Percentiles rank a stretch among this genome's conserved stretches.
phyloP scores from a whole-genome alignment of 1,140 invertebrate genomes.

The Aphelinus certus region DNA sequence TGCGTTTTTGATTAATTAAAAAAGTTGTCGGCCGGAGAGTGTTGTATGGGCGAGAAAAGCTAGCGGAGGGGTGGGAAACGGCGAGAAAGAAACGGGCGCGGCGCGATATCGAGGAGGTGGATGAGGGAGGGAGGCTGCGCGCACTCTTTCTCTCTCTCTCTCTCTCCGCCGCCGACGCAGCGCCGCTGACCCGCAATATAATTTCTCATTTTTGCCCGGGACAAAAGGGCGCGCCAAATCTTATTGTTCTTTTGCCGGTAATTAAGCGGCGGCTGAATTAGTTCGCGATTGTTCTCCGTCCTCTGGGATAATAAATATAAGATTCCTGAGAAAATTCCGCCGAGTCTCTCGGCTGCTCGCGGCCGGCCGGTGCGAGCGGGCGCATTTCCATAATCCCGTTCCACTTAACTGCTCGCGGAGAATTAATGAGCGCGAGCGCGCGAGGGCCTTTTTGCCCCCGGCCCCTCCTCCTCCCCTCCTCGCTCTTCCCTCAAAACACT shows the following conservation, averaged over 20 bases:
- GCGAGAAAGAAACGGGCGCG: neutral
- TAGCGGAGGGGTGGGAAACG: neutral
- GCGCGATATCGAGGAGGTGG: neutral
- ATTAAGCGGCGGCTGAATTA: conserved; percentile 64
- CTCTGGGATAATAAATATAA: conserved; percentile 64
- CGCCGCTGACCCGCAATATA: conserved; percentile 57
- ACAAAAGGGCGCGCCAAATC: conserved; percentile 63
- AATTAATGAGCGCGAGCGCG: conserved; percentile 53
- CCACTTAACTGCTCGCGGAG: conserved; percentile 51
- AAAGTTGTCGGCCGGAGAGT: conserved; percentile 27
- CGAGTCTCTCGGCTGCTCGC: conserved; percentile 28
- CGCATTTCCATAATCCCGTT: conserved; percentile 55
- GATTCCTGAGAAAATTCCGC: conserved; percentile 61
- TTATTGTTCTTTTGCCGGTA: conserved; percentile 65
- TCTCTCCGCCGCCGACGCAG: conserved; percentile 22
- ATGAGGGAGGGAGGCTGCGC: conserved; percentile 35
- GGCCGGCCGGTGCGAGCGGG: no score
- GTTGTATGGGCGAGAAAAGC: neutral
- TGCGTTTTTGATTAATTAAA: conserved; percentile 37
- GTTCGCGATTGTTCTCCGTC: conserved; percentile 60
- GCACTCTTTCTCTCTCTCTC: neutral
- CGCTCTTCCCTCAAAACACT: neutral
- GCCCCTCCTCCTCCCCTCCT: conserved; percentile 5
- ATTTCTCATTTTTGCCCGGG: conserved; percentile 63
- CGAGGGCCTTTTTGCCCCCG: conserved; percentile 48